Evolutionary conservation across 2,113 vertebrate species (phyloP), one percentile per base, ranked within the genome.

Genomic region (Cryptoleucopteryx plumbea): DNA sequence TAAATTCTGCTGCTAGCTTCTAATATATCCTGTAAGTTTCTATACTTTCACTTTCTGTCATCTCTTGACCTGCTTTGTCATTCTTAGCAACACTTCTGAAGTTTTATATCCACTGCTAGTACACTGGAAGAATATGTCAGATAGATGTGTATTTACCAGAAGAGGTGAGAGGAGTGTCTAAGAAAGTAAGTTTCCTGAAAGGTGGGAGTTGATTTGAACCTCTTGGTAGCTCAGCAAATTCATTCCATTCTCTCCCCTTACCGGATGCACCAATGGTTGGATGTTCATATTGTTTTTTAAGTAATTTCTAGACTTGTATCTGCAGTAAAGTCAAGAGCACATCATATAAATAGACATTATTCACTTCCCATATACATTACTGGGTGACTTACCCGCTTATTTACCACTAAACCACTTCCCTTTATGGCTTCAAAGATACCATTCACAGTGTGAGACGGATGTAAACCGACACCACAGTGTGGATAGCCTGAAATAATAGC

Each of bases 41-140:
- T 84, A 84, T 90, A 78, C 73, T 53, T 88, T 48, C 23, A 90
- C 36, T 86, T 95, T 84, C 77, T 20, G 55, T 67, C 34, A 58
- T 92, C 82, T 36, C 62, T 87, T 90, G 89, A 83, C 66, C 71
- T 75, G 65, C 45, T 88, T 91, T 94, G 84, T 87, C 50, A 88
- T 65, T 77, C 56, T 63, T 29, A 88, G 56, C 78, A 77, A 70
- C 58, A 56, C 38, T 75, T 82, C 16, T 71, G 65, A 88, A 48
- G 18, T 93, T 82, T 82, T 88, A 43, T 65, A 59, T 38, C 50
- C 42, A 71, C 38, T 77, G 36, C 56, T 63, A 43, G 36, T 82
- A 70, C 32, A 83, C 58, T 83, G 85, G 34, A 82, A 55, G 29
- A 75, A 68, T 82, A 58, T 8, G 19, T 93, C 71, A 68, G 48